These are phyloP conservation scores for Rhingia rostrata DNA, from an alignment of 2,888 invertebrate species.

Conservation along the genomic window DNA sequence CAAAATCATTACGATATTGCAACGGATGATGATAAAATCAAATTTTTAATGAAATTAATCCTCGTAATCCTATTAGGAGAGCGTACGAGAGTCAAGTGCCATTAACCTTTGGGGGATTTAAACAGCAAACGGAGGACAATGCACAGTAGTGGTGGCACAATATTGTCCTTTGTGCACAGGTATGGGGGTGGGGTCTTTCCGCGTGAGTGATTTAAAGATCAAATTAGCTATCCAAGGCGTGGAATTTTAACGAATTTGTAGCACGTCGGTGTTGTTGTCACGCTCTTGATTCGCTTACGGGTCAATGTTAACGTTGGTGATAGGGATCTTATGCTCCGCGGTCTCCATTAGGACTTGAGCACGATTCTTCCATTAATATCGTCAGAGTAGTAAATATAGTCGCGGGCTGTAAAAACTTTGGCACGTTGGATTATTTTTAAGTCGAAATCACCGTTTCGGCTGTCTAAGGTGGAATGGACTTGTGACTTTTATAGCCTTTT, in stretches of 20 bases:
- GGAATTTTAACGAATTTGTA: conserved; percentile 26
- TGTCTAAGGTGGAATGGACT: not conserved
- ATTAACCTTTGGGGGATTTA: conserved; percentile 35
- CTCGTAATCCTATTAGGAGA: conserved; percentile 32
- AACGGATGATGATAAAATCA: conserved; percentile 22
- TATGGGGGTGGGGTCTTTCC: not conserved
- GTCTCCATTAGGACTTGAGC: conserved; percentile 5
- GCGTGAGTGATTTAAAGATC: conserved; percentile 1
- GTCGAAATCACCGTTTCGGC: not conserved
- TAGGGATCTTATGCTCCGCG: conserved; percentile 17
- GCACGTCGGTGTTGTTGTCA: conserved; percentile 23
- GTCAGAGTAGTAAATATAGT: conserved; percentile 3
- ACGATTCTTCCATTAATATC: conserved; percentile 24
- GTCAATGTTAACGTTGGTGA: conserved; percentile 51
- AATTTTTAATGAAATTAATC: conserved; percentile 48
- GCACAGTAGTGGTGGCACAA: not conserved
- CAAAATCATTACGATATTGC: conserved; percentile 35
- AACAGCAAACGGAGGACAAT: conserved; percentile 10
- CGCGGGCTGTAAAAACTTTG: not conserved
- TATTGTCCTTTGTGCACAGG: not conserved
- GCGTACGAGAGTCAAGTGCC: conserved; percentile 20
- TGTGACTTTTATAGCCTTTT: not conserved
- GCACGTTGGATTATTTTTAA: no score
- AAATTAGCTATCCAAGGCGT: conserved; percentile 38
- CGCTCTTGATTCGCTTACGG: conserved; percentile 11